A percentile compares a stretch with the other conserved stretches of the same genome.
Evolutionary conservation across 2,888 invertebrate genomes (phyloP).

Genomic region (Nycteola revayana): DNA sequence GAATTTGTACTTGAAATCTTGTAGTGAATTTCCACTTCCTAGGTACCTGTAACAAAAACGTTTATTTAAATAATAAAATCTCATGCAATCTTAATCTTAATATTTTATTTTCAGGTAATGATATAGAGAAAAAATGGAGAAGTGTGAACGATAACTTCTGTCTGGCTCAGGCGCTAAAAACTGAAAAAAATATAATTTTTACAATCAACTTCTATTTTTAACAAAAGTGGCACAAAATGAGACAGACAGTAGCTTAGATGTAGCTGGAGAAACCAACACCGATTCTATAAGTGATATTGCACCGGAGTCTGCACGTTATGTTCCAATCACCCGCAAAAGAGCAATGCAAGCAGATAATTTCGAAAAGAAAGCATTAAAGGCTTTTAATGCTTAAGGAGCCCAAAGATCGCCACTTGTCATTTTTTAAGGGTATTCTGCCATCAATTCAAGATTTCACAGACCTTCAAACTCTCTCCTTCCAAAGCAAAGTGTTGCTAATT

Average conservation of each 20-base stretch:
- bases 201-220: constrained; percentile 17
- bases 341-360: constrained; percentile 25
- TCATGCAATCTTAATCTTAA: constrained; percentile 6
- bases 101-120: constrained; percentile 10
- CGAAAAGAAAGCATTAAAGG: constrained; percentile 18
- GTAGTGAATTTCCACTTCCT: constrained; percentile 13
- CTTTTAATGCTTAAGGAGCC: constrained; percentile 29
- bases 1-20: constrained; percentile 12
- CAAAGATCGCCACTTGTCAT: constrained; percentile 20
- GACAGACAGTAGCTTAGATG: constrained; percentile 23
- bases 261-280: constrained; percentile 18
- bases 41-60: constrained; percentile 13
- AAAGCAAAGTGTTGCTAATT: constrained; percentile 31
- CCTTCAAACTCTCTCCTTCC: constrained; percentile 22
- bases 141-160: constrained; percentile 16
- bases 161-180: constrained; percentile 22
- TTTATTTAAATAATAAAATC: constrained; percentile 6
- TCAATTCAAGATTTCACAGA: constrained; percentile 22
- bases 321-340: constrained; percentile 21
- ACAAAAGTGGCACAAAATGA: constrained; percentile 23
- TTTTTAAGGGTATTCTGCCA: constrained; percentile 28
- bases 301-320: constrained; percentile 15
- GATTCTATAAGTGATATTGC: constrained; percentile 20
- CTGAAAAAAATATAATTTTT: constrained; percentile 21
- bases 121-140: constrained; percentile 16